Percentiles rank a stretch among this genome's conserved stretches.
Conservation (phyloP, 2,888 invertebrate genomes). For the Philereme vetulata region DNA sequence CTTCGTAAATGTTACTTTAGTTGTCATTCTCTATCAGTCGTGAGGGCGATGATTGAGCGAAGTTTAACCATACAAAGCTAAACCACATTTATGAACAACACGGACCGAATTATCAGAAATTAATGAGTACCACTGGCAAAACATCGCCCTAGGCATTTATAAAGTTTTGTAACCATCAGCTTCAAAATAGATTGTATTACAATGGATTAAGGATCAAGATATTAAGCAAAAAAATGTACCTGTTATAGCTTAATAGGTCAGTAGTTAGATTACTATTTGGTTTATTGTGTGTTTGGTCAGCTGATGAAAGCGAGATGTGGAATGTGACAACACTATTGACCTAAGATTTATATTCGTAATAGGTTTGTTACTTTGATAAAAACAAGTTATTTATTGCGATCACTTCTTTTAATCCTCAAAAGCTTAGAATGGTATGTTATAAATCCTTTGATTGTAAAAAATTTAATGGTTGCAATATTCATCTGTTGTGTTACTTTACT, state of each 20-base stretch:
- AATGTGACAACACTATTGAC: slow-evolving; percentile 9
- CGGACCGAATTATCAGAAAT: slow-evolving; percentile 17
- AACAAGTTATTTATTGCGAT: not conserved
- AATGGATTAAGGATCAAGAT: slow-evolving; percentile 15
- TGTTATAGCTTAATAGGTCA: slow-evolving; percentile 29
- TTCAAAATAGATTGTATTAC: slow-evolving; percentile 21
- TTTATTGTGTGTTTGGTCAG: slow-evolving; percentile 36
- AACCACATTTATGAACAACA: no score
- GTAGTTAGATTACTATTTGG: slow-evolving; percentile 28
- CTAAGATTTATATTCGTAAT: slow-evolving; percentile 10
- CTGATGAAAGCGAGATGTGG: slow-evolving; percentile 29
- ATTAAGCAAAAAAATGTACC: slow-evolving; percentile 11
- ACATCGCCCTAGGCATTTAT: slow-evolving; percentile 28
- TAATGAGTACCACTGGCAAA: slow-evolving; percentile 21
- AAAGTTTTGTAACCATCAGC: slow-evolving; percentile 24
- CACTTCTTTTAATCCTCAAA: no score
- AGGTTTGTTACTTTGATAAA: slow-evolving; percentile 2
- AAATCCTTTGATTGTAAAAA: no score
- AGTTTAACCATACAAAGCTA: no score
- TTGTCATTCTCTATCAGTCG: no score
- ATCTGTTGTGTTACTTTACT: no score
- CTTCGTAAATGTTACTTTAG: no score
- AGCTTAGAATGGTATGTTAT: no score
- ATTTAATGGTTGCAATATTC: no score
- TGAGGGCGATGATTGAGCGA: no score